Conservation (phyloP, 2,888 invertebrate genomes). For the Pandemis cinnamomeana region DNA sequence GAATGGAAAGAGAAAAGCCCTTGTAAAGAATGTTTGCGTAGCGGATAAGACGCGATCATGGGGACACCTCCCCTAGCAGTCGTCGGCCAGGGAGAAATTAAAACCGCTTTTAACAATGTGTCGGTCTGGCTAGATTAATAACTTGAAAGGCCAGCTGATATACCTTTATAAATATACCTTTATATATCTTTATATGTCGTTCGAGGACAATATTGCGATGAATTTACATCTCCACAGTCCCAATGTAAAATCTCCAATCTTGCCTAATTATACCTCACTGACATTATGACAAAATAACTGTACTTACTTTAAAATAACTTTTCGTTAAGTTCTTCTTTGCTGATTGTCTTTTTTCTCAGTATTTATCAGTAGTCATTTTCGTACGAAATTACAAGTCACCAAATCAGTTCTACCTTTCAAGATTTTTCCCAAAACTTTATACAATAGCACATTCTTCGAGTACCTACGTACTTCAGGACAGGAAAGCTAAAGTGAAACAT, state of each 20-base stretch:
- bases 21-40: slow-evolving; percentile 83
- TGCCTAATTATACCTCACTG: background rate
- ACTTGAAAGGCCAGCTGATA: slow-evolving; percentile 6
- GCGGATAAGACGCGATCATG: slow-evolving; percentile 81
- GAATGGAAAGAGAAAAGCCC: slow-evolving; percentile 78
- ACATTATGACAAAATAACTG: background rate
- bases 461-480: too few relatives aligned
- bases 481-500: too few relatives aligned
- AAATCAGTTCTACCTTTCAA: too few relatives aligned
- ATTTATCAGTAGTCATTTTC: too few relatives aligned
- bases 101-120: slow-evolving; percentile 68
- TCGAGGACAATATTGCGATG: background rate
- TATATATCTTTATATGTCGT: background rate
- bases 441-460: too few relatives aligned
- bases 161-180: background rate
- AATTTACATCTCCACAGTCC: background rate
- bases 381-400: too few relatives aligned
- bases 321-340: too few relatives aligned
- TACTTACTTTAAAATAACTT: too few relatives aligned
- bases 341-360: too few relatives aligned
- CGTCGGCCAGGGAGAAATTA: slow-evolving; percentile 70
- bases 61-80: slow-evolving; percentile 76
- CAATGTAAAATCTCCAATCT: background rate
- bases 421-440: too few relatives aligned
- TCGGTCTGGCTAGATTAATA: slow-evolving; percentile 44